phyloP scores from a whole-genome alignment of 2,888 invertebrate species.

The Lumbricus terrestris region DNA sequence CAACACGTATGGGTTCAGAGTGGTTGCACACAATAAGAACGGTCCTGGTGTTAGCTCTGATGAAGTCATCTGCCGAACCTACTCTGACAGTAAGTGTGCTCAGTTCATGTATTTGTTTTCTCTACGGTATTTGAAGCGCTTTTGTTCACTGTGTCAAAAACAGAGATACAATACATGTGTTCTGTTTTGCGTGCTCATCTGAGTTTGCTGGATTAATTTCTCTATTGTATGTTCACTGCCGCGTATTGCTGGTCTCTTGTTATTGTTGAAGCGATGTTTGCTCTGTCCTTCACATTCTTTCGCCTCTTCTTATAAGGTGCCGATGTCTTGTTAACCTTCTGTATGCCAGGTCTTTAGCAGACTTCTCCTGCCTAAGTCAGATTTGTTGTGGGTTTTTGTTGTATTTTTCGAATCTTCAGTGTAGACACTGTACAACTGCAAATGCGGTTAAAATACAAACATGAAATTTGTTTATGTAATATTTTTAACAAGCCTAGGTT shows the following conservation, averaged over 20 bases:
- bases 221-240: not conserved
- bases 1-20: constrained; percentile 78
- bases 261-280: not conserved
- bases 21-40: constrained; percentile 70
- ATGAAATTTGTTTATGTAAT: too few relatives aligned
- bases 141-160: not conserved
- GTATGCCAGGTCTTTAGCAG: too few relatives aligned
- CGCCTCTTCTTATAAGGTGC: not conserved
- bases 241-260: not conserved
- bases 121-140: not conserved
- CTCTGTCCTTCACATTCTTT: not conserved
- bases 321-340: not conserved
- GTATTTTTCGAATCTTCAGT: too few relatives aligned
- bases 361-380: too few relatives aligned
- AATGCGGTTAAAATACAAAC: too few relatives aligned
- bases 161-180: not conserved
- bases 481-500: too few relatives aligned
- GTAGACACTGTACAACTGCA: too few relatives aligned
- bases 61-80: constrained; percentile 75
- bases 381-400: too few relatives aligned
- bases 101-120: not conserved
- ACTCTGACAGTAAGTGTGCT: constrained; percentile 63
- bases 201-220: not conserved
- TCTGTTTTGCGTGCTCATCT: not conserved
- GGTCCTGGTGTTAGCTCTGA: constrained; percentile 77